phyloP scores from a whole-genome alignment of 2,888 invertebrate species.

The Platycheirus rosarum region DNA sequence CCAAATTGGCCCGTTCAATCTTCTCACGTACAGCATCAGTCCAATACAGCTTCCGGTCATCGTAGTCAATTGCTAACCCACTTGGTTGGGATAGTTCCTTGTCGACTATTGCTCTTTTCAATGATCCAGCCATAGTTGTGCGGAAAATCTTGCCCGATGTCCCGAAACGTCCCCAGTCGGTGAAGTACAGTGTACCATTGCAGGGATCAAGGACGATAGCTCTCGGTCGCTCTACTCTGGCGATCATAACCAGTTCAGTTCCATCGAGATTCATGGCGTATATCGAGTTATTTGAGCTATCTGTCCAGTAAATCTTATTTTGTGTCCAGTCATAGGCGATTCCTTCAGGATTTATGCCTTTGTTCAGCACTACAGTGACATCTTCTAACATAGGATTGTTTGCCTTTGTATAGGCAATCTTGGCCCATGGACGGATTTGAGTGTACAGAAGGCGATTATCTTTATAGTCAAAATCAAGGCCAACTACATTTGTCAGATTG shows the following conservation, averaged over 20 bases:
- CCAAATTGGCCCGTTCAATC: conserved; percentile 95
- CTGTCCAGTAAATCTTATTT: conserved; percentile 98
- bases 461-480: conserved; percentile 96
- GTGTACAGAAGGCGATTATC: conserved; percentile 95
- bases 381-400: conserved; percentile 86
- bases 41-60: conserved; percentile 97
- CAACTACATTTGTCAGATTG: conserved; percentile 95
- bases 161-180: conserved; percentile 97
- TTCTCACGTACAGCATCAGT: conserved; percentile 98
- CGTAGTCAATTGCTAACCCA: conserved; percentile 97
- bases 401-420: conserved; percentile 91
- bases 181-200: conserved; percentile 96
- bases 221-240: conserved; percentile 94
- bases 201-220: conserved; percentile 99
- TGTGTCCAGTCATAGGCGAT: conserved; percentile 99
- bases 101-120: conserved; percentile 93
- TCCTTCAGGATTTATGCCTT: conserved; percentile 95
- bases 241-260: conserved; percentile 93
- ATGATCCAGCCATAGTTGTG: conserved; percentile 97
- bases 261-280: conserved; percentile 97
- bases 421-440: conserved; percentile 95
- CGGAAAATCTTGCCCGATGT: conserved; percentile 96
- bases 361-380: conserved; percentile 88
- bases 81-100: conserved; percentile 97
- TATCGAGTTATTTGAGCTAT: conserved; percentile 96